Base-by-base conservation (phyloP, 1,140 invertebrate genomes). In the Melipona quadrifasciata region DNA sequence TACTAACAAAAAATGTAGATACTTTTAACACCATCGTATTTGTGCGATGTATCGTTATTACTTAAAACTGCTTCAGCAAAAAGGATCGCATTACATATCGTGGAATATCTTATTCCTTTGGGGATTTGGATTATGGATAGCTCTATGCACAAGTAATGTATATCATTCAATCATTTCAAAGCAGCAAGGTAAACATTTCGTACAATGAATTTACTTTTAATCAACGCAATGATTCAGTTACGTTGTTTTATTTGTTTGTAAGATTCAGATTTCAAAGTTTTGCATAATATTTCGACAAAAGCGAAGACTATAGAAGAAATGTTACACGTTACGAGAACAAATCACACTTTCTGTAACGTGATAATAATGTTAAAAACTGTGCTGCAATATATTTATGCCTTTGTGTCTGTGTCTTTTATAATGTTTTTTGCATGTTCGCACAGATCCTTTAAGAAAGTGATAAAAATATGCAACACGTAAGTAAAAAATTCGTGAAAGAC, bases 51-150 rank as follows among this genome's bases (percentile, higher is more conserved):
- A 58, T 53, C 17, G 21, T 14, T 24, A 16, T 61, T 75, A 21
- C 3, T 65, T 73, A 27, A 64, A 67, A 21, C 57, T 67, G 19
- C 67, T 80, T 65, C 58, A 34, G 27, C 70, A 27, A 55, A 70
- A 39, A 31, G 31, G 10, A 55, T 75, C 64, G 31, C 58, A 34
- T 81, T 85, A 80, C 65, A 67, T 87, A 80, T 79, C 67, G 21
- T 87, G 83, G 86, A 76, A 81, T 65, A 80, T 72, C n/a, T 80
- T 87, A 24, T 76, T 87, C 10, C 68, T 78, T 11, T 85, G 53
- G 61, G 86, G 77, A 65, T 65, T 87, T 39, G 72, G 47, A 85
- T 80, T 87, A 51, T 87, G 86, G 86, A 85, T 85, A 64, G 83
- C 83, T 71, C 34, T 87, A 3, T 87, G 86, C 24, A 64, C 34